Base-by-base conservation (phyloP, 2,797 vertebrate genomes). In the Rhabdomys pumilio region DNA sequence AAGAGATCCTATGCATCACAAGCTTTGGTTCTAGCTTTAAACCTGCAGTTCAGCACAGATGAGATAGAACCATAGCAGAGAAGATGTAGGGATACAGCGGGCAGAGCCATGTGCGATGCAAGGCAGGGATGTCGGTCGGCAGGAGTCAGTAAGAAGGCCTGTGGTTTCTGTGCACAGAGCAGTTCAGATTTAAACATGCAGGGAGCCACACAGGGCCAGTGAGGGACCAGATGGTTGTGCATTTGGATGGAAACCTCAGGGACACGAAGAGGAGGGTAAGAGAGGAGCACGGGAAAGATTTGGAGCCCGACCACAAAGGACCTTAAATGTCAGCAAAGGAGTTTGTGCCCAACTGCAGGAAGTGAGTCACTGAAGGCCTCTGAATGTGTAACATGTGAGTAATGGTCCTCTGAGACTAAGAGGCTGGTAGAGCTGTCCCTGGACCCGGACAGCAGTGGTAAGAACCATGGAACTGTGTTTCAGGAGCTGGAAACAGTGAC, bases 171-270 rank as follows among this genome's bases (percentile, higher is more conserved):
- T 57, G 87, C 93, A 67, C 69, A 92, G 75, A 97, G 72, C 29
- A 94, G 55, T 80, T 96, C 83, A 90, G 59, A 90, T 72, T 90
- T 75, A 90, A 90, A 92, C 95, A 65, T 38, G 67, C 73, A 89
- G 88, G 59, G 38, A 94, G 89, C 72, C 67, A 97, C 84, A 79
- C n/a, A 59, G 34, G 89, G 77, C 75, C 85, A 57, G n/a, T 67
- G 69, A 96, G 47, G 72, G 82, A 89, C 95, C 96, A 95, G 97
- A 96, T 97, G 96, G 96, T 75, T 95, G 83, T 97, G 82, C 88
- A 91, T 90, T 94, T 95, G 92, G 92, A 93, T 96, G 96, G 96
- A 94, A 97, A 94, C 88, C 95, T 97, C 63, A 44, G 97, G 79
- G 94, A 92, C 85, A 92, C 93, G 84, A 95, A 95, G 44, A 89